These are phyloP conservation scores for Plutomurus gul DNA, from an alignment of 1,140 invertebrate genomes.

Conservation along the genomic window DNA sequence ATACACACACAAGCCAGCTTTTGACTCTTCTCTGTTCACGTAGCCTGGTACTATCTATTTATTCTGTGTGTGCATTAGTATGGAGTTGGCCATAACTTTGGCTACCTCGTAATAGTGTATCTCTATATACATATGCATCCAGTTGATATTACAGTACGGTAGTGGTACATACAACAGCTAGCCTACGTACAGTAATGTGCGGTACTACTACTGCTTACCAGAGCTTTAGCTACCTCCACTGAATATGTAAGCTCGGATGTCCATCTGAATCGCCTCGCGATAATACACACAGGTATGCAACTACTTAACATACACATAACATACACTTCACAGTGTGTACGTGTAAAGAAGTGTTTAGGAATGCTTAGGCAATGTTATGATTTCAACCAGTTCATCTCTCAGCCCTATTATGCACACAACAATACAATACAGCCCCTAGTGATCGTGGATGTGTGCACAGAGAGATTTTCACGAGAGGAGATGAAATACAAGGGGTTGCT, in stretches of 20 bases:
- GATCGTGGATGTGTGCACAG: background rate
- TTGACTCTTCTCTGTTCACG: background rate
- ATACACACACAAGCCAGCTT: background rate
- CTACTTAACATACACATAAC: background rate
- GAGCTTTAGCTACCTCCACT: background rate
- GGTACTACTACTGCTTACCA: constrained; percentile 17
- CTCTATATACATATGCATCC: background rate
- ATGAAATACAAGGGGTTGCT: background rate
- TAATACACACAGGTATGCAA: background rate
- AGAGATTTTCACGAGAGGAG: too few relatives aligned
- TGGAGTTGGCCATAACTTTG: too few relatives aligned
- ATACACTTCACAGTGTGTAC: too few relatives aligned
- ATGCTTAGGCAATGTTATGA: background rate
- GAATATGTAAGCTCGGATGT: background rate
- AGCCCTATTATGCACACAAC: background rate
- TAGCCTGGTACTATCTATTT: background rate
- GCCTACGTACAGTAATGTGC: constrained; percentile 22
- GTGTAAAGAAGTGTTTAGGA: too few relatives aligned
- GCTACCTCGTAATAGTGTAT: too few relatives aligned
- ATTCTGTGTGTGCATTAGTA: background rate
- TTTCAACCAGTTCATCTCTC: constrained; percentile 7
- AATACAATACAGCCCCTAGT: background rate
- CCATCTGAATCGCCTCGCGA: background rate
- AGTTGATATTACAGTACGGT: background rate
- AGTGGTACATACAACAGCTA: too few relatives aligned